Evolutionary conservation across 2,888 invertebrate genomes (phyloP).

Genomic region (Orgyia antiqua): DNA sequence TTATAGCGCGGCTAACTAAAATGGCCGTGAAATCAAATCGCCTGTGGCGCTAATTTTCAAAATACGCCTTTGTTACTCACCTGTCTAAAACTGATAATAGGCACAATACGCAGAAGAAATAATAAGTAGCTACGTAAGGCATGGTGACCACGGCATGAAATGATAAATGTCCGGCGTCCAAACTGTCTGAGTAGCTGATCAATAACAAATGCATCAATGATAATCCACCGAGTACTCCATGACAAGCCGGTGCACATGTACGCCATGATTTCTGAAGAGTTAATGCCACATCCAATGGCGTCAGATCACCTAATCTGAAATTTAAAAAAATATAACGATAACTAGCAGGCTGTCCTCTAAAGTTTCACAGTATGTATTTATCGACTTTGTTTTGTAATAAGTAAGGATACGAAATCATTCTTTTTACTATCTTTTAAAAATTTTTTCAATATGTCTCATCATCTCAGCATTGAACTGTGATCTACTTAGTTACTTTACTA

Average conservation of each 20-base stretch:
- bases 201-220: constrained; percentile 78
- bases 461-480: too few species aligned
- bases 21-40: too few species aligned
- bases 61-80: too few species aligned
- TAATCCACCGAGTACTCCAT: constrained; percentile 79
- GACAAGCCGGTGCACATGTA: constrained; percentile 73
- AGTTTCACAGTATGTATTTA: too few species aligned
- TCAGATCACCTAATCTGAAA: constrained; percentile 60
- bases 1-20: too few species aligned
- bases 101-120: constrained; percentile 77
- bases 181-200: constrained; percentile 70
- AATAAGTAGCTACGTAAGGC: constrained; percentile 75
- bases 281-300: constrained; percentile 75
- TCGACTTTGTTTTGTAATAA: too few species aligned
- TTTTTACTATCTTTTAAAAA: too few species aligned
- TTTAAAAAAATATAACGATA: not conserved
- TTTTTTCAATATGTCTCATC: too few species aligned
- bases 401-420: too few species aligned
- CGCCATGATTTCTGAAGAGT: constrained; percentile 70
- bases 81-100: constrained; percentile 79
- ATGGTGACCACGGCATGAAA: constrained; percentile 70
- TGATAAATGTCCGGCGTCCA: constrained; percentile 65
- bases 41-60: too few species aligned
- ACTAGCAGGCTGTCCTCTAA: too few species aligned
- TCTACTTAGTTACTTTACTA: too few species aligned